These are phyloP conservation scores for Perithous albicinctus DNA, from an alignment of 2,888 invertebrate genomes.

Conservation along the genomic window DNA sequence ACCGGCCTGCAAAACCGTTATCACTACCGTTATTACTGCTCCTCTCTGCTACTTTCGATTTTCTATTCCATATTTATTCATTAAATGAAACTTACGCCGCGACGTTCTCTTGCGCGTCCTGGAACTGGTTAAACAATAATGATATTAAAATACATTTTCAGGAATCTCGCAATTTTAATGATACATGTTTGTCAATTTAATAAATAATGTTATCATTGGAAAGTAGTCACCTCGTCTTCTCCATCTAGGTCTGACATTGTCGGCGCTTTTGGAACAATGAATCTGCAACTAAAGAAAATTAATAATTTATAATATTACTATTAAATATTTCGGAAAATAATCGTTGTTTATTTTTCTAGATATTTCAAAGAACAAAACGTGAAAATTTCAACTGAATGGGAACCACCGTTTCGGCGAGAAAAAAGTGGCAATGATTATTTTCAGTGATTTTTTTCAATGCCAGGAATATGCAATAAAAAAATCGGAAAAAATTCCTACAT, in stretches of 20 bases:
- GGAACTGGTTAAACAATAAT: constrained; percentile 84
- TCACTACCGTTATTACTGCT: not conserved
- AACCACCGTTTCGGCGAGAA: too few species aligned
- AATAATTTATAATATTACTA: too few species aligned
- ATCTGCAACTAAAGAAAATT: constrained; percentile 67
- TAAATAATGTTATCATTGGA: constrained; percentile 8
- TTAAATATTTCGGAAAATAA: too few species aligned
- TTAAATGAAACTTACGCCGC: constrained; percentile 82
- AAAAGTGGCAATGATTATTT: too few species aligned
- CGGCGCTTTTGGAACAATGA: constrained; percentile 48
- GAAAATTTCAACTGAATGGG: too few species aligned
- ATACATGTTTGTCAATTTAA: not conserved
- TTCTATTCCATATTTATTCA: not conserved
- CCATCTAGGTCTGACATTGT: constrained; percentile 82
- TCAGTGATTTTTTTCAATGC: too few species aligned
- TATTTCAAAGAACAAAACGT: too few species aligned
- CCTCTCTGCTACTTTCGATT: not conserved
- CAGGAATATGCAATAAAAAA: too few species aligned
- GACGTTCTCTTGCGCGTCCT: constrained; percentile 85
- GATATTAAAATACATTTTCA: constrained; percentile 4
- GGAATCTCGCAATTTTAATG: constrained; percentile 3
- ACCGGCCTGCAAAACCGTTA: constrained; percentile 78
- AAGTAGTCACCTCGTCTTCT: constrained; percentile 80
- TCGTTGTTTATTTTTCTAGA: too few species aligned
- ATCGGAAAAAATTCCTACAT: too few species aligned